Evolutionary conservation across 2,113 vertebrate genomes (phyloP).

Genomic region (Electrona antarctica): DNA sequence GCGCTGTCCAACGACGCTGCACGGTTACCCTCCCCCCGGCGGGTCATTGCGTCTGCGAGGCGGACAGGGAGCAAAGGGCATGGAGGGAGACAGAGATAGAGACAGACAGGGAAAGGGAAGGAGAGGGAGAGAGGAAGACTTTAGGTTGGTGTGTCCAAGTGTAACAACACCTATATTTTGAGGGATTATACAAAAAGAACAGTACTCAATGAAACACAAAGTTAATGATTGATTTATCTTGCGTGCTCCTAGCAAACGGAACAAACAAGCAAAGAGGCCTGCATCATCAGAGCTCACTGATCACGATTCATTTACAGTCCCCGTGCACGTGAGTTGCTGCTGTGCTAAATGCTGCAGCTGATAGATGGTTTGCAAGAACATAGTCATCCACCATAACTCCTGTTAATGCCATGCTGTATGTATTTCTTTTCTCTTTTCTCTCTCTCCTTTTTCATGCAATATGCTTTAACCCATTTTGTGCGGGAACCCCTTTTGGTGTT

Average conservation of each 20-base stretch:
- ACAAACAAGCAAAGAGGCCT: slow-evolving; percentile 18
- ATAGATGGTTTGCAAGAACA: slow-evolving; percentile 25
- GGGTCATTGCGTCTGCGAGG: slow-evolving; percentile 62
- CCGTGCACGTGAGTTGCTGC: slow-evolving; percentile 1
- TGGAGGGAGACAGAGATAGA: not conserved
- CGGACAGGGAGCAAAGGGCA: slow-evolving; percentile 39
- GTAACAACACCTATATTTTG: too few species aligned
- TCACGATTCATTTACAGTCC: slow-evolving; percentile 9
- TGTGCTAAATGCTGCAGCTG: slow-evolving; percentile 15
- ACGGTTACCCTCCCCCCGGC: slow-evolving; percentile 43
- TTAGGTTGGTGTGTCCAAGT: too few species aligned
- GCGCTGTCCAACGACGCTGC: slow-evolving; percentile 48
- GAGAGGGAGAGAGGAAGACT: too few species aligned
- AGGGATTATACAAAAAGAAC: not conserved
- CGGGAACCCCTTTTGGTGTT: too few species aligned
- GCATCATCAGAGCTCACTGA: slow-evolving; percentile 5
- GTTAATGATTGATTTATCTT: slow-evolving; percentile 7
- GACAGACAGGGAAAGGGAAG: too few species aligned
- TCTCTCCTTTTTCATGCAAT: slow-evolving; percentile 36
- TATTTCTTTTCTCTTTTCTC: not conserved
- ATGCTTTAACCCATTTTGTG: too few species aligned
- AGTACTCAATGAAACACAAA: not conserved
- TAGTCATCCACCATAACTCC: slow-evolving; percentile 12
- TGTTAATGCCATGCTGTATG: slow-evolving; percentile 4
- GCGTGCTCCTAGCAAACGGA: not conserved